A percentile compares a stretch with the other conserved stretches of the same genome.
Evolutionary conservation across 1,140 invertebrate genomes (phyloP).

Genomic region (Heliconius nattereri): DNA sequence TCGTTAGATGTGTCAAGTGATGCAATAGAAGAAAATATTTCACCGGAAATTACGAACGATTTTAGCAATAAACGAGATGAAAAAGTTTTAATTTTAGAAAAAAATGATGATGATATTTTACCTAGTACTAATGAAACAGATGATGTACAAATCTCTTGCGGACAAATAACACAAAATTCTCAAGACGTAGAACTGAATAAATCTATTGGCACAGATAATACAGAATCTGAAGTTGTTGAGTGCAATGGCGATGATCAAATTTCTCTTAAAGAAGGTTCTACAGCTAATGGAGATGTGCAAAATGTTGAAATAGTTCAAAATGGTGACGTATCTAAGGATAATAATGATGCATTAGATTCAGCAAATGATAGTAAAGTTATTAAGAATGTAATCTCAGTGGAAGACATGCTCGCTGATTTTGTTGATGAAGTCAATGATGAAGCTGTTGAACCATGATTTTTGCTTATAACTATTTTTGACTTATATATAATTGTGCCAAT

Average conservation of each 20-base stretch:
- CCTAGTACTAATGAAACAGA: conserved; percentile 69
- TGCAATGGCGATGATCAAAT: neutral
- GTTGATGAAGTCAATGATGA: conserved; percentile 73
- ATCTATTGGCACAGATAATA: neutral
- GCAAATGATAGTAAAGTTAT: conserved; percentile 20
- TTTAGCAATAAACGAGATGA: conserved; percentile 47
- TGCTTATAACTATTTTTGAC: neutral
- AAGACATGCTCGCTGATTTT: conserved; percentile 77
- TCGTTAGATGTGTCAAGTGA: conserved; percentile 51
- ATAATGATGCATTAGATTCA: conserved; percentile 20
- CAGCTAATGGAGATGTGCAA: conserved; percentile 51
- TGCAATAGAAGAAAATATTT: conserved; percentile 50
- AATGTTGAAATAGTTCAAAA: conserved; percentile 36
- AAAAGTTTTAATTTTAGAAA: conserved; percentile 57
- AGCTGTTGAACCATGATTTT: conserved; percentile 24
- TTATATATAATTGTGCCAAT: conserved; percentile 1
- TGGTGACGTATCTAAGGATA: conserved; percentile 29
- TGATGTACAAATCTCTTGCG: conserved; percentile 70
- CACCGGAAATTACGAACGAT: conserved; percentile 63
- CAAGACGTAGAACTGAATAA: conserved; percentile 52
- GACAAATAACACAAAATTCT: conserved; percentile 54
- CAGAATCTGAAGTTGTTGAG: neutral
- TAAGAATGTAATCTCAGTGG: conserved; percentile 53
- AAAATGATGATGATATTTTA: conserved; percentile 60
- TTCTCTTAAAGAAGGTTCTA: conserved; percentile 22